Base-by-base conservation (phyloP, 2,113 vertebrate genomes). In the Pomatostomus ruficeps region DNA sequence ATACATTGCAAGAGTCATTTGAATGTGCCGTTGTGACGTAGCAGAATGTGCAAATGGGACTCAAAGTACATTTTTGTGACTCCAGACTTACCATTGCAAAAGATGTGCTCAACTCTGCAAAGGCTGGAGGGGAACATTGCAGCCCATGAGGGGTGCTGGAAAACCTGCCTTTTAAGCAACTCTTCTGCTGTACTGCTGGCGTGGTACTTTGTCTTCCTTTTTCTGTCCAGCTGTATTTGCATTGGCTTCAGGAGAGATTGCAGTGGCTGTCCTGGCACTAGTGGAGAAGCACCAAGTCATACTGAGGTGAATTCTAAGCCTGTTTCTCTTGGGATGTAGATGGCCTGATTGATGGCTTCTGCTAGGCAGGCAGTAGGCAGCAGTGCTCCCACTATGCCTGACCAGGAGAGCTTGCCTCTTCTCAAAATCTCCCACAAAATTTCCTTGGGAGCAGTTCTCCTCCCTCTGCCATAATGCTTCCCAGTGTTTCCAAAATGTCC, bases 131-230 rank as follows among this genome's bases (percentile, higher is more conserved):
- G 62, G 61, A 87, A 66, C 46, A 26, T 57, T 65, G 68, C 70
- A 73, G 42, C 58, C 54, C 1, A 0, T 12, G 18, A 76, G 3
- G 42, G 29, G 29, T 48, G 33, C 29, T 42, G 61, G 68, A 81
- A 48, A 87, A 73, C 24, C n/a, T 76, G 85, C 67, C 71, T 85
- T 94, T 79, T 85, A 75, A 95, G 91, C 85, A 94, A 62, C 42
- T 77, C 58, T 73, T 22, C 38, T 38, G 42, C 68, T 68, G 6
- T 67, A 31, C 58, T 96, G 90, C 95, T 91, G 76, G 75, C 20
- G 6, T 70, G 54, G 78, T 77, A 73, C 42, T 88, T 95, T 43
- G 74, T 85, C 74, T 77, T 96, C 38, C 78, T 48, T 76, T 40
- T 89, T 73, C 66, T 85, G 43, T 61, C 66, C 85, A 76, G 42